A percentile compares a stretch with the other conserved stretches of the same genome.
phyloP scores from a whole-genome alignment of 2,113 vertebrate species.

The Telmatochromis sp. region DNA sequence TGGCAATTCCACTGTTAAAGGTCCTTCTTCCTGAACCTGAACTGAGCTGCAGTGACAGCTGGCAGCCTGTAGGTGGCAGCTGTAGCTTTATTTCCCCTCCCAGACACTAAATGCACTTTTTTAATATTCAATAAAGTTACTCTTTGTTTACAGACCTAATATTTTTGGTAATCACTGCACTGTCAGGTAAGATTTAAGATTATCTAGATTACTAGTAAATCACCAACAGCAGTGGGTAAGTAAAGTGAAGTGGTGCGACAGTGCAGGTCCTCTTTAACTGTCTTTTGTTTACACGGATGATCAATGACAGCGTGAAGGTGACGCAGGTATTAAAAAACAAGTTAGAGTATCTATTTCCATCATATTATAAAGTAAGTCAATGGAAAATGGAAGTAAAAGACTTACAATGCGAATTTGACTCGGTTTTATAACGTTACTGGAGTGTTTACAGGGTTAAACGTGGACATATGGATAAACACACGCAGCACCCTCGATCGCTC shows the following conservation, averaged over 20 bases:
- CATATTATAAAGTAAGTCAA: accelerated
- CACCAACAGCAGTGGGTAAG: accelerated
- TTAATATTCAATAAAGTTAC: not conserved
- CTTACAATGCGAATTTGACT: not conserved
- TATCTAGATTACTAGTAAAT: accelerated
- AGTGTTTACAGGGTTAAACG: accelerated
- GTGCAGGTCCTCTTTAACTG: not conserved
- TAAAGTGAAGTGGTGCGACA: not conserved
- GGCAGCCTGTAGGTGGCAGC: accelerated
- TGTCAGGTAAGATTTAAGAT: not conserved
- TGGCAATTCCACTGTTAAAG: not conserved
- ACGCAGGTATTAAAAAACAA: not conserved
- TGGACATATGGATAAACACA: not conserved
- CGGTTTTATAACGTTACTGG: not conserved
- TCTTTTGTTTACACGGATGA: not conserved
- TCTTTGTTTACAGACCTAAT: not conserved
- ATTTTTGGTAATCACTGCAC: not conserved
- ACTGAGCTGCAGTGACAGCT: not conserved
- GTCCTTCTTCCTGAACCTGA: not conserved
- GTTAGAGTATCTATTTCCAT: not conserved
- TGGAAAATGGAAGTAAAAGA: accelerated
- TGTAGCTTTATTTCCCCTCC: not conserved
- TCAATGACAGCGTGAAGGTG: not conserved
- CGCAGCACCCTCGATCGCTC: not conserved
- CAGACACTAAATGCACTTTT: accelerated